phyloP scores from a whole-genome alignment of 2,113 vertebrate species.

The Columba janthina region DNA sequence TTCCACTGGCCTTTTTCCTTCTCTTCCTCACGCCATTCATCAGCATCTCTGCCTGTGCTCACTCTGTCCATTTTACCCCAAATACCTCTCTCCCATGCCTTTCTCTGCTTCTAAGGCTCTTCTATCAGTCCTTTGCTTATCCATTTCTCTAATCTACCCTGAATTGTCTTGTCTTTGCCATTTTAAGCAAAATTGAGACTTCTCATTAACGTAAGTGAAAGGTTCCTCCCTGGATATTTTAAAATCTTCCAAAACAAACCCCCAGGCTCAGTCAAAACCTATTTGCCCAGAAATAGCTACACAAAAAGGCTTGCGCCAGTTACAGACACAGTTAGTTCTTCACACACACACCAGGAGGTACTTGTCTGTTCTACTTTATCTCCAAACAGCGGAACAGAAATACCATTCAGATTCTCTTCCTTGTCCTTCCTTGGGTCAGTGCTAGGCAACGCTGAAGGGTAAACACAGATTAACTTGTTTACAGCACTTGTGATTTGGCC shows the following conservation, averaged over 20 bases:
- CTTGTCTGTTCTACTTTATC: not conserved
- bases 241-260: slow-evolving; percentile 1
- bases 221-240: not conserved
- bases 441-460: not conserved
- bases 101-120: not conserved
- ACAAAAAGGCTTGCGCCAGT: not conserved
- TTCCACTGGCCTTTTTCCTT: not conserved
- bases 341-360: not conserved
- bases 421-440: not conserved
- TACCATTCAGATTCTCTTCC: not conserved
- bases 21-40: not conserved
- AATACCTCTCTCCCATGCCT: not conserved
- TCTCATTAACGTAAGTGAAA: slow-evolving; percentile 23
- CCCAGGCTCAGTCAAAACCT: slow-evolving; percentile 27
- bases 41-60: not conserved
- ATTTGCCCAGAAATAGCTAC: slow-evolving; percentile 33
- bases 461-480: slow-evolving; percentile 1
- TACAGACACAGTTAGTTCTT: not conserved
- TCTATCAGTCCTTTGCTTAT: not conserved
- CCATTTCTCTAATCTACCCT: not conserved
- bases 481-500: not conserved
- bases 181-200: slow-evolving; percentile 46
- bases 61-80: not conserved
- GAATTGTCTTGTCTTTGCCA: not conserved
- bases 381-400: not conserved